Base-by-base conservation (phyloP, 2,797 vertebrate genomes). In the Poecilia picta region DNA sequence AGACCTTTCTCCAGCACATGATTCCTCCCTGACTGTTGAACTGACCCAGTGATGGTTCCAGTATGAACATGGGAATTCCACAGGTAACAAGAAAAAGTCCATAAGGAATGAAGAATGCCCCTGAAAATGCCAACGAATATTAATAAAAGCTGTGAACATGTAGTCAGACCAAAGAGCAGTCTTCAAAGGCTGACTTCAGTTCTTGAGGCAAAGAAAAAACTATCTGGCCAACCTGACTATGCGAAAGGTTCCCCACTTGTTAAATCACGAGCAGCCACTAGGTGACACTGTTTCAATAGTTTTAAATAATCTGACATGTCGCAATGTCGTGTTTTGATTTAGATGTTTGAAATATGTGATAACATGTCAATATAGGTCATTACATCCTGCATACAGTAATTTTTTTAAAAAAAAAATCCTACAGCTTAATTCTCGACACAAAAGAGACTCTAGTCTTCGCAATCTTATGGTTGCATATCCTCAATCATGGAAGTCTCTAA, bases 81-180 rank as follows among this genome's bases (percentile, higher is more conserved):
- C 95, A 96, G 39, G 90, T 91, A 31, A 90, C 83, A 53, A 96
- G 92, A 83, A 96, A 96, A 16, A 96, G 77, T 36, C 89, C 11
- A 46, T 96, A 96, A 8, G 95, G 95, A 46, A 96, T 90, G 64
- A 95, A 92, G 89, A 96, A 96, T 2, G 91, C 95, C 45, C 95
- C 95, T 96, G 83, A n/a, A 82, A 49, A 16, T 49, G 31, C 36
- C 47, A 39, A 39, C 25, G 12, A 12, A 68, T 68, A 4, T 25
- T 68, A 11, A 53, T 49, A 31, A 47, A 31, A 28, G 16, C 25
- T 72, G 45, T 43, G 20, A 72, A 28, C 43, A 47, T 66, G 7
- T 39, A 39, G 3, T 41, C 10, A 68, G 33, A 41, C 20, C 36
- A 66, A 36, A 36, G 3, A 59, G 4, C 36, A 66, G 18, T 11